Conservation (phyloP, 2,888 invertebrate species). For the Ophion ventricosus region DNA sequence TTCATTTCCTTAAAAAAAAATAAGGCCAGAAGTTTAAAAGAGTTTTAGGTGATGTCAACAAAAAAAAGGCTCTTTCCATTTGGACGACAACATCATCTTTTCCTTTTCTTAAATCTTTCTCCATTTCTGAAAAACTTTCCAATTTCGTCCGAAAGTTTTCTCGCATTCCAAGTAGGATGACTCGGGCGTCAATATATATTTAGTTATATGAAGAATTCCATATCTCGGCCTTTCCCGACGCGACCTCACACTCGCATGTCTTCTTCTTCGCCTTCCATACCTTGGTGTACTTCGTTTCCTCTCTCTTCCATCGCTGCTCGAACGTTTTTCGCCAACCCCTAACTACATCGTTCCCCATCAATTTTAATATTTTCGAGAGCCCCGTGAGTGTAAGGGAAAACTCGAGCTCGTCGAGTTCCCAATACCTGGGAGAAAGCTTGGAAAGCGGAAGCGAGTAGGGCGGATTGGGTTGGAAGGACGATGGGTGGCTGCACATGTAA, state of each 20-base stretch:
- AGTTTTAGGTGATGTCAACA: no score
- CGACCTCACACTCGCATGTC: conserved; percentile 18
- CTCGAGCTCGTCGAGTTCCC: conserved; percentile 37
- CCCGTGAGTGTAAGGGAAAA: conserved; percentile 46
- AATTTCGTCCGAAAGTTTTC: conserved; percentile 8
- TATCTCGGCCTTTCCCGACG: conserved; percentile 17
- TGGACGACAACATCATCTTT: no score
- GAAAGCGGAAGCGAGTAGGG: conserved; percentile 9
- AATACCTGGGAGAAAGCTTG: conserved; percentile 34
- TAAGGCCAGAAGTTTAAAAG: no score
- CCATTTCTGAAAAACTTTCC: neutral
- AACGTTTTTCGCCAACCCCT: conserved; percentile 55
- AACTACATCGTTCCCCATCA: conserved; percentile 69
- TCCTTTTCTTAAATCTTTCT: neutral
- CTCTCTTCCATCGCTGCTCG: conserved; percentile 13
- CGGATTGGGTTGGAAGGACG: conserved; percentile 20
- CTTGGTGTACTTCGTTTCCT: conserved; percentile 30
- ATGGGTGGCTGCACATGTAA: conserved; percentile 38
- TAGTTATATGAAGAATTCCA: conserved; percentile 11
- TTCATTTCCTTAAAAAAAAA: no score
- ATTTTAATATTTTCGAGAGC: conserved; percentile 69
- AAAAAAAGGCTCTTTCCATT: no score
- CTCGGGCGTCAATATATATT: neutral
- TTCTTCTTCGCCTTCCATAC: conserved; percentile 16
- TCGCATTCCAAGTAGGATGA: neutral